phyloP scores from a whole-genome alignment of 2,888 invertebrate species.

The Tetragonula carbonaria region DNA sequence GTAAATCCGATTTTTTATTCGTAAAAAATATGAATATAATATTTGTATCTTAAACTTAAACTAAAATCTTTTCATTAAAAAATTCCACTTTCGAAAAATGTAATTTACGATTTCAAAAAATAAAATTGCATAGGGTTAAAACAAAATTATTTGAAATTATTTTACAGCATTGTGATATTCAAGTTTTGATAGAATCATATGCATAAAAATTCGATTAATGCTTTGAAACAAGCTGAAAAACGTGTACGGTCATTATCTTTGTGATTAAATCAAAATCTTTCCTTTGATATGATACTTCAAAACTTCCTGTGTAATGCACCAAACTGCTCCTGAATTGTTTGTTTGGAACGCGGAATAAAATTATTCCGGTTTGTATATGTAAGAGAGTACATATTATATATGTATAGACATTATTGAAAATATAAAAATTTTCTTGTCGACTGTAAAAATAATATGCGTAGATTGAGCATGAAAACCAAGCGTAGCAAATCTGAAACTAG shows the following conservation, averaged over 20 bases:
- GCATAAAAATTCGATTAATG: not conserved
- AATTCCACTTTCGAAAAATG: not conserved
- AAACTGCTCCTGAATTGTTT: constrained; percentile 32
- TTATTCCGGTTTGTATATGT: not conserved
- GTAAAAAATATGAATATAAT: not conserved
- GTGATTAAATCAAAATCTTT: not conserved
- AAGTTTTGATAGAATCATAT: not conserved
- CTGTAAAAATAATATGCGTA: constrained; percentile 76
- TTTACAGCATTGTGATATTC: not conserved
- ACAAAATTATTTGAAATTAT: not conserved
- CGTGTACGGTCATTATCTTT: not conserved
- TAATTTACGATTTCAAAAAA: not conserved
- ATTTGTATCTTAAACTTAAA: not conserved
- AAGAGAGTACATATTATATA: not conserved
- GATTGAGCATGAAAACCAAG: constrained; percentile 81
- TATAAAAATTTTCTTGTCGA: constrained; percentile 1
- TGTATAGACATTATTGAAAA: not conserved
- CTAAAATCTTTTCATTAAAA: too few species aligned
- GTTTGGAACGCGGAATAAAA: constrained; percentile 10
- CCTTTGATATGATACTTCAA: constrained; percentile 13
- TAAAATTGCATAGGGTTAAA: not conserved
- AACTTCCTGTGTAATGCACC: constrained; percentile 18
- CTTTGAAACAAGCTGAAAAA: not conserved
- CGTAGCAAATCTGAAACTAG: constrained; percentile 79
- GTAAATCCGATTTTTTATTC: not conserved